Conservation (phyloP, 2,888 invertebrate species). For the Dysmachus trigonus region DNA sequence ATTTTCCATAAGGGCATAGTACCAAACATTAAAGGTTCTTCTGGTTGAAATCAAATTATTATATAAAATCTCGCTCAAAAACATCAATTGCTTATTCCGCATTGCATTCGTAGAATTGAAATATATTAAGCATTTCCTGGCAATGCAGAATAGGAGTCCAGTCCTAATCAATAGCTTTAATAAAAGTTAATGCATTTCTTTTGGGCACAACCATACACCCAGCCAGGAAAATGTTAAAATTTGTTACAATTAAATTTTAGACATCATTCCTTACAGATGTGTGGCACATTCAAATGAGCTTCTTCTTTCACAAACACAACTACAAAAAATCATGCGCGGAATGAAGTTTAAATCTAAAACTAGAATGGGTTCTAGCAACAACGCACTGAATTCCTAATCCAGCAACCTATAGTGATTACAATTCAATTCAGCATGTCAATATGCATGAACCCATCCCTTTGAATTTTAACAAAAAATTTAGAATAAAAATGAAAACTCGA, state of each 20-base stretch:
- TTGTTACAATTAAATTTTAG: not conserved
- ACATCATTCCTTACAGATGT: not conserved
- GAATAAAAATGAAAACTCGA: not conserved
- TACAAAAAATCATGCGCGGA: not conserved
- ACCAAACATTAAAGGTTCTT: not conserved
- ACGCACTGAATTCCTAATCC: not conserved
- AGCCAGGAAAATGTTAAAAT: not conserved
- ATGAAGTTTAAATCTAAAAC: not conserved
- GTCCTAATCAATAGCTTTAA: not conserved
- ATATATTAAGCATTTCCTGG: not conserved
- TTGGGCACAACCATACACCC: not conserved
- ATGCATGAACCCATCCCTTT: not conserved
- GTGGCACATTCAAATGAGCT: not conserved
- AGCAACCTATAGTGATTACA: not conserved
- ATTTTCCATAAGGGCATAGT: not conserved
- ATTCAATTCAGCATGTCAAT: not conserved
- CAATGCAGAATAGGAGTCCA: not conserved
- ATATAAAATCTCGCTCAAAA: not conserved
- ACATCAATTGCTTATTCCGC: not conserved
- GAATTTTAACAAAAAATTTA: not conserved
- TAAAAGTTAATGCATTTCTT: not conserved
- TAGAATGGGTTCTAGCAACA: not conserved
- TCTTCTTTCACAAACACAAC: not conserved
- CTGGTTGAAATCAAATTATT: not conserved
- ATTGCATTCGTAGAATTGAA: not conserved